Evolutionary conservation across 2,113 vertebrate genomes (phyloP).

Genomic region (Oxygymnocypris stewartii): DNA sequence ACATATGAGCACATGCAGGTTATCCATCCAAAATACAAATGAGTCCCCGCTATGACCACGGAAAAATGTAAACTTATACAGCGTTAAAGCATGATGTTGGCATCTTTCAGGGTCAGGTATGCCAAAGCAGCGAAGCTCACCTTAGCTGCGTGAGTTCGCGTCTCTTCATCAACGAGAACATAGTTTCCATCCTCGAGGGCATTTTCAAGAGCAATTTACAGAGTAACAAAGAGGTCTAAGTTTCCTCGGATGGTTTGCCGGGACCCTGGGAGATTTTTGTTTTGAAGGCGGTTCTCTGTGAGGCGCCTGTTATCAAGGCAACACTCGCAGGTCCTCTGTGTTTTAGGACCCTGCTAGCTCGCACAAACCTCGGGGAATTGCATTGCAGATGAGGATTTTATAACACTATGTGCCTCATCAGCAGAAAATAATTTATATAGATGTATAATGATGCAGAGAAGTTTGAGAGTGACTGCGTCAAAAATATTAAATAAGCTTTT

Average conservation of each 20-base stretch:
- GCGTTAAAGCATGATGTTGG: constrained; percentile 44
- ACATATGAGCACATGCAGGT: constrained; percentile 35
- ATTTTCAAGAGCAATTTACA: constrained; percentile 10
- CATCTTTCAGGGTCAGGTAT: constrained; percentile 10
- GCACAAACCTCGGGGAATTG: background rate
- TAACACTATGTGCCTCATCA: background rate
- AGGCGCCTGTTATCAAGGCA: constrained; percentile 44
- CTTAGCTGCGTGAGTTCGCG: background rate
- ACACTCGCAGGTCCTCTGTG: constrained; percentile 41
- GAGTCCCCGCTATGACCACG: constrained; percentile 4
- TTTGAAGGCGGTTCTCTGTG: constrained; percentile 62
- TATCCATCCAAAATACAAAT: constrained; percentile 44
- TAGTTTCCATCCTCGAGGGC: background rate
- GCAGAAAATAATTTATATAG: background rate
- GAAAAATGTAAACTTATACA: constrained; percentile 24
- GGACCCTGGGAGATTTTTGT: constrained; percentile 57
- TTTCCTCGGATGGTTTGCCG: background rate
- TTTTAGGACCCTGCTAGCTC: background rate
- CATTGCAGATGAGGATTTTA: background rate
- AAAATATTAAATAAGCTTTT: background rate
- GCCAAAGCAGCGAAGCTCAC: background rate
- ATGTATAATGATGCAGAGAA: background rate
- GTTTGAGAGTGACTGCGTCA: background rate
- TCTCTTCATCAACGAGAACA: background rate
- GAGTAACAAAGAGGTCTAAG: background rate